phyloP scores from a whole-genome alignment of 2,113 vertebrate genomes.

The Solea solea region DNA sequence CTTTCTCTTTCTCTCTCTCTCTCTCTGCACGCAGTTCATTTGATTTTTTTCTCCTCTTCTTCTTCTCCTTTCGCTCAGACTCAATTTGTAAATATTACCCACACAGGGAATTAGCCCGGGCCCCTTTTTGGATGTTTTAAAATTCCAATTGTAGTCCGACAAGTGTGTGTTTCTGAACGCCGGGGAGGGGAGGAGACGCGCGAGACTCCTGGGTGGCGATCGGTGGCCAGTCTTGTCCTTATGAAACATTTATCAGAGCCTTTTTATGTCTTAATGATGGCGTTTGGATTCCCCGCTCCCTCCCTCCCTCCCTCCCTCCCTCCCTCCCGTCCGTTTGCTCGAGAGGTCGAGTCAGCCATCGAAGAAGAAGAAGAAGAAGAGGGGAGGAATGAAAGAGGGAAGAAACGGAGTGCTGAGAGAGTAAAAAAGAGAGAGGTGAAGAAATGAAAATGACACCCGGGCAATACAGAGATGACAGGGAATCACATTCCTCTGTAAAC shows the following conservation, averaged over 20 bases:
- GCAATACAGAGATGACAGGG: conserved; percentile 66
- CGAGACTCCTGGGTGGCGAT: conserved; percentile 80
- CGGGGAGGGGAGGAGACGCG: conserved; percentile 52
- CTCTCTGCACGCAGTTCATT: conserved; percentile 74
- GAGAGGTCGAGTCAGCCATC: conserved; percentile 57
- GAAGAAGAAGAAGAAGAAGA: background rate
- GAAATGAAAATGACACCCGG: conserved; percentile 30
- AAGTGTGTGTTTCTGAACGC: conserved; percentile 71
- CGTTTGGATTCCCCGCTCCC: conserved; percentile 77
- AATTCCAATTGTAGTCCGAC: conserved; percentile 79
- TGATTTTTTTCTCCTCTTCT: conserved; percentile 70
- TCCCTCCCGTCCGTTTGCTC: conserved; percentile 57
- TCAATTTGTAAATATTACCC: conserved; percentile 86
- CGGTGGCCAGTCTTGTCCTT: conserved; percentile 77
- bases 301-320: background rate
- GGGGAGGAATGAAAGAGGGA: background rate
- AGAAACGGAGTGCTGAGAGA: conserved; percentile 61
- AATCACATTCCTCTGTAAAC: conserved; percentile 74
- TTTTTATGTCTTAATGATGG: conserved; percentile 85
- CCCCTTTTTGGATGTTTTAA: conserved; percentile 76
- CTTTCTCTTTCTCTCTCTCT: conserved; percentile 39
- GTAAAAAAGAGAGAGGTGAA: conserved; percentile 54
- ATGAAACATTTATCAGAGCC: conserved; percentile 84
- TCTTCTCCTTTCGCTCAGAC: conserved; percentile 65
- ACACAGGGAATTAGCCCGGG: conserved; percentile 77